phyloP scores from a whole-genome alignment of 2,113 vertebrate genomes.

The Catharus bicknelli region DNA sequence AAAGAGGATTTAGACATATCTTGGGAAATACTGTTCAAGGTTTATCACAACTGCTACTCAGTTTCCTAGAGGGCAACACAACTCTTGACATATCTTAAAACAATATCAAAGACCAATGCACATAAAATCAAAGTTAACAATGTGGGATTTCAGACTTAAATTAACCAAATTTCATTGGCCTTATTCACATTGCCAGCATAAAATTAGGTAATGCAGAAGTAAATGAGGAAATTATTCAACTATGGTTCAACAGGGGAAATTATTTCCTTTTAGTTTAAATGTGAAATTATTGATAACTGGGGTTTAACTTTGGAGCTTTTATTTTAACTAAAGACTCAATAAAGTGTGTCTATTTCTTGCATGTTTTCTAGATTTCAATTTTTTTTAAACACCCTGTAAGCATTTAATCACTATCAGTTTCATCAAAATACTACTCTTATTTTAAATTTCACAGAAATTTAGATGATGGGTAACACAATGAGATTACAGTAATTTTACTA shows the following conservation, averaged over 20 bases:
- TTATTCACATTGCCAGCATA: background rate
- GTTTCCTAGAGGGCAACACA: conserved; percentile 47
- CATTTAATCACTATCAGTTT: background rate
- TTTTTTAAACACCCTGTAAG: background rate
- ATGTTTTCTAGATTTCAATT: background rate
- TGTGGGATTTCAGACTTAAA: background rate
- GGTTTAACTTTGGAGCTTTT: background rate
- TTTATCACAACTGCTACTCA: conserved; percentile 33
- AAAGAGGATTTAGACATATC: background rate
- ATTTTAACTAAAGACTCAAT: background rate
- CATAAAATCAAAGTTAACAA: background rate
- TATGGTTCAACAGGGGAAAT: background rate
- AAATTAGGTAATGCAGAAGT: background rate
- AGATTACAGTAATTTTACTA: background rate
- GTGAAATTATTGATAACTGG: background rate
- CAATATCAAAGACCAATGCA: conserved; percentile 1
- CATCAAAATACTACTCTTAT: background rate
- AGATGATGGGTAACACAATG: background rate
- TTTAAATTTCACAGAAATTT: background rate
- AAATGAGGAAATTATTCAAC: background rate
- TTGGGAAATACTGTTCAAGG: conserved; percentile 24
- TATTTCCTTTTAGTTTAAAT: background rate
- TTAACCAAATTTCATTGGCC: background rate
- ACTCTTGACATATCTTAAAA: conserved; percentile 36
- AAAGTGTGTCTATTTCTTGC: background rate